Evolutionary conservation across 2,888 invertebrate species (phyloP), one percentile per base, ranked within the genome.

Genomic region (Drosophila melanosoma): DNA sequence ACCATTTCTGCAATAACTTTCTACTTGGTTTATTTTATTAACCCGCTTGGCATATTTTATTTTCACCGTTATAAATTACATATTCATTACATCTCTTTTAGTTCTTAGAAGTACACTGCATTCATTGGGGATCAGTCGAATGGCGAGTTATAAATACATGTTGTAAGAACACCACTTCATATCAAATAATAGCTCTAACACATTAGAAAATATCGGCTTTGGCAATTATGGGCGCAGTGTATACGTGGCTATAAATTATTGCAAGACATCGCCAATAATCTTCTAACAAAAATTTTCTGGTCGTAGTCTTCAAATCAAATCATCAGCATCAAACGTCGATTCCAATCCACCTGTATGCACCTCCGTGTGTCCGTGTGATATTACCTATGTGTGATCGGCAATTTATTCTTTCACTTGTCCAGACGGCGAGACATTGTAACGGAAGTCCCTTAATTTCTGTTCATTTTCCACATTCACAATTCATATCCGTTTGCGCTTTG

Each of bases 391-490:
- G 54, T 57, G 68, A 79, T 73, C 70, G 65, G 45, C 64, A 76
- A 89, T 82, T 81, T 75, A 77, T 71, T 76, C 70, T 87, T 81
- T 76, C 69, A 62, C 62, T 60, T 62, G 78, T 56, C 91, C 91
- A 92, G 92, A 91, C 91, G 92, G 92, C 91, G 91, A 91, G 91
- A 91, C 92, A 70, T 83, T 90, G 85, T 84, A 90, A 88, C 92
- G 92, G 92, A 92, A 92, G 92, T 92, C 87, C 88, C 89, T 91
- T 91, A 92, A 92, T 91, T 91, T 92, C 82, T 79, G 83, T 90
- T 83, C 87, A 82, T 90, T 91, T 89, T 89, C 82, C 81, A 81
- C 87, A 83, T 81, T 91, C 81, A 88, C 89, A 90, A 90, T 83
- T 91, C 88, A 91, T 91, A 91, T 91, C 90, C 91, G 91, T 67